Base-by-base conservation (phyloP, 2,888 invertebrate species). In the Scelioninae gen. 1 region DNA sequence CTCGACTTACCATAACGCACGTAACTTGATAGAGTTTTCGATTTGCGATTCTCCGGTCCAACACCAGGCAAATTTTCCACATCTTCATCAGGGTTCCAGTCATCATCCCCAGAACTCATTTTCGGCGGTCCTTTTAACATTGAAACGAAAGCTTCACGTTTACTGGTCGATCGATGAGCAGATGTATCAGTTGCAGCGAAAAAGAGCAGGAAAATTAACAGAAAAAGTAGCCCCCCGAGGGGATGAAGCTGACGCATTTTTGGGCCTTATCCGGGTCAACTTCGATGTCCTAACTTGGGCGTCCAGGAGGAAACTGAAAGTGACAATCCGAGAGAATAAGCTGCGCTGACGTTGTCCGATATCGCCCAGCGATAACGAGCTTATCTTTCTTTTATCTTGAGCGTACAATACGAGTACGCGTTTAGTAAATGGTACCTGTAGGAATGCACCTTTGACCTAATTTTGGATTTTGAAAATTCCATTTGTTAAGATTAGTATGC, bases 371-470 rank as follows among this genome's bases (percentile, higher is more conserved):
- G 78, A 78, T 78, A 78, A 78, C 65, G 43, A 49, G 71, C 78
- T 78, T 78, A 78, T 78, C 78, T 78, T 6, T 32, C 49, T 56
- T 78, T 78, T 78, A 78, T 78, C 78, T 71, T 16, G 40, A 45
- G 34, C 47, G 78, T 71, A 71, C 63, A 49, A 71, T 78, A 58
- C 53, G 60, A 60, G 78, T 78, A 65, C 16, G 63, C 56, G 45
- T 55, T 71, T 71, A 40, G 65, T 63, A 55, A 71, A 63, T 56
- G 32, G 71, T 71, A 71, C 77, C 77, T 78, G 63, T 63, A 69
- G 78, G 58, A 71, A 78, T 65, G 49, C 55, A 78, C 78, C 69
- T 69, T 77, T 69, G 69, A 77, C 77, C 77, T 53, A 77, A 63
- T 77, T 77, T 56, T 34, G 60, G 40, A 11, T n/a, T n/a, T n/a